These are phyloP conservation scores for Phalacrocorax aristotelis DNA, from an alignment of 2,113 vertebrate species.

Conservation along the genomic window DNA sequence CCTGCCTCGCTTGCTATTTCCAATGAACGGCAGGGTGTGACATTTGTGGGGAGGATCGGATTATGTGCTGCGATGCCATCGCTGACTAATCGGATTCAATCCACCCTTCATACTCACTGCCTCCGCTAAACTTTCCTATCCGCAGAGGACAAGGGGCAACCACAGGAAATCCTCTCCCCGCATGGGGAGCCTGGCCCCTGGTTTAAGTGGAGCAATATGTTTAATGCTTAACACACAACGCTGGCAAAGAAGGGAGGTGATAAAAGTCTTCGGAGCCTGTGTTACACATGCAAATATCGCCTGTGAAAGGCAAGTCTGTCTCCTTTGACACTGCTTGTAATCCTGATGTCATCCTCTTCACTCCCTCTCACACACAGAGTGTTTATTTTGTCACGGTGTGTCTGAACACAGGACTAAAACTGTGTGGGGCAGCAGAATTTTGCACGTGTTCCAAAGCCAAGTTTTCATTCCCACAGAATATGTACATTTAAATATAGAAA, in stretches of 20 bases:
- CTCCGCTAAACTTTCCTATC: background rate
- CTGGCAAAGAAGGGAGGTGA: constrained; percentile 30
- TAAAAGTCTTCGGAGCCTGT: constrained; percentile 17
- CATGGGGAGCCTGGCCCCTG: background rate
- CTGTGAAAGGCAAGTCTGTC: constrained; percentile 52
- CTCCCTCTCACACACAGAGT: background rate
- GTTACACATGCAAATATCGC: constrained; percentile 26
- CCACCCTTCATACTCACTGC: background rate
- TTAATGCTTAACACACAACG: background rate
- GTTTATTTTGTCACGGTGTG: constrained; percentile 44
- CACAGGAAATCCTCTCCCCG: background rate
- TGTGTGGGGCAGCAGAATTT: background rate
- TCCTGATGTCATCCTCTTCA: constrained; percentile 54
- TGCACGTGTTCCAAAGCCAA: background rate
- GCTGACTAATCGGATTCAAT: constrained; percentile 20
- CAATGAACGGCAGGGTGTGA: background rate
- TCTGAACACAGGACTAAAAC: constrained; percentile 15
- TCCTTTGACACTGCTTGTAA: constrained; percentile 50
- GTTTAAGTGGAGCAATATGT: constrained; percentile 39
- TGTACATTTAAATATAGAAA: background rate
- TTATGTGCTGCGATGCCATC: background rate
- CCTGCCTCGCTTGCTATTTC: background rate
- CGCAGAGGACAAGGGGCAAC: background rate
- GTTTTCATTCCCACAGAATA: constrained; percentile 4
- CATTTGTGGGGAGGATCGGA: background rate